Evolutionary conservation across 1,140 invertebrate genomes (phyloP), one percentile per base, ranked within the genome.

Genomic region (Pararge aegeria): DNA sequence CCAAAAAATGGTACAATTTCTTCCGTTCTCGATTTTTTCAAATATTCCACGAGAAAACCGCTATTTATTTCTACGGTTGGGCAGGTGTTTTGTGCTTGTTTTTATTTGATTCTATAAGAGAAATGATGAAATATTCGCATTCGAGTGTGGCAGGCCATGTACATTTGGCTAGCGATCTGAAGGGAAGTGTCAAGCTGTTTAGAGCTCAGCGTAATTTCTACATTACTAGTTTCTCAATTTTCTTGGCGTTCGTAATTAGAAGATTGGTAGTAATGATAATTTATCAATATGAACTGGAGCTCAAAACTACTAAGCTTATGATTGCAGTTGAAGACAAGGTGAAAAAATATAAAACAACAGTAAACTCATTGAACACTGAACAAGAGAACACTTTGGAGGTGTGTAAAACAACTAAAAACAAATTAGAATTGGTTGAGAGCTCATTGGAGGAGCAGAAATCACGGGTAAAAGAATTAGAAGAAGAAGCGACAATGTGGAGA

Each of bases 121-220:
- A 90, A 62, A 90, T 90, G 73, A 79, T 72, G 24, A 90, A 90
- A 56, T 89, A 90, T 52, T 80, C 86, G 4, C 61, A 76, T 51
- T 30, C 54, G 13, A 54, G 46, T n/a, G 76, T 83, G 3, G 24
- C 54, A 12, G 50, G 56, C 21, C 66, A 74, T 21, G 20, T 44
- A 0, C 78, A 83, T 53, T 63, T 87, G 5, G 51, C 74, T 0
- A 78, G 55, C 61, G 87, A 89, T 66, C 78, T 90, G 78, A 90
- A 90, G 70, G 69, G 66, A 3, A 79, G 72, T 57, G 75, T 89
- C 0, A 88, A 86, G 61, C 60, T 90, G 18, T 89, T 90, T 53
- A 58, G 88, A 66, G 80, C 88, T n/a, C 88, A 90, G 58, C 75
- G 88, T 64, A 90, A 90, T 57, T 89, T 89, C 50, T 90, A 90